Evolutionary conservation across 2,113 vertebrate genomes (phyloP).

Genomic region (Varanus komodoensis): DNA sequence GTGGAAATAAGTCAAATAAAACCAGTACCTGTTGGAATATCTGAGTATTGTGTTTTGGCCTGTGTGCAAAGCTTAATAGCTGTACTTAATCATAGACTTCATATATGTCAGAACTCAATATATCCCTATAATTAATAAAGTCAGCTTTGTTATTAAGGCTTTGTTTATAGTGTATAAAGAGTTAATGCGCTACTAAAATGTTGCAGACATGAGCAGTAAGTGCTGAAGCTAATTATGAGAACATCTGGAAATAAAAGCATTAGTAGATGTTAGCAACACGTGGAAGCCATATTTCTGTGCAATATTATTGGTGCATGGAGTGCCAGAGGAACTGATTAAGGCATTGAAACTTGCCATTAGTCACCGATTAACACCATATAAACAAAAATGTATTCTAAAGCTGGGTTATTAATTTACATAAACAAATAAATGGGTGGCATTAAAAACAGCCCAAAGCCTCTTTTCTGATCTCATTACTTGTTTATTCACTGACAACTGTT

Average conservation of each 20-base stretch:
- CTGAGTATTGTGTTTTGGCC: neutral
- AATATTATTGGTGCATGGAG: neutral
- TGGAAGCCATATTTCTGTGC: constrained; percentile 12
- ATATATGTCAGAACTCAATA: neutral
- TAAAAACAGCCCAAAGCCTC: neutral
- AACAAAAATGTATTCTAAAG: constrained; percentile 6
- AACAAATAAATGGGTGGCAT: neutral
- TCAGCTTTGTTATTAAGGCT: constrained; percentile 7
- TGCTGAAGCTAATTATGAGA: constrained; percentile 24
- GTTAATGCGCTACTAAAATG: constrained; percentile 5
- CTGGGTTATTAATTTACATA: neutral
- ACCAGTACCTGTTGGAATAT: constrained; percentile 1
- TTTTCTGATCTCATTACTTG: neutral
- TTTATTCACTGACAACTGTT: constrained; percentile 17
- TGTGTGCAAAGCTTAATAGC: neutral
- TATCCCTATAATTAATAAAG: neutral
- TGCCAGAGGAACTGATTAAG: constrained; percentile 1
- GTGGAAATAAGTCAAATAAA: neutral
- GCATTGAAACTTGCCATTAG: constrained; percentile 11
- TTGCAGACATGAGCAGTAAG: constrained; percentile 5
- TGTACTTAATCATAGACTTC: neutral
- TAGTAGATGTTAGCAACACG: neutral
- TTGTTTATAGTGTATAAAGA: constrained; percentile 19
- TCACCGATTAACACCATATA: constrained; percentile 18
- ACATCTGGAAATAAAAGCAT: constrained; percentile 24